A percentile compares a stretch with the other conserved stretches of the same genome.
These are phyloP conservation scores for Oncorhynchus clarkii DNA, from an alignment of 2,113 vertebrate genomes.

Conservation along the genomic window DNA sequence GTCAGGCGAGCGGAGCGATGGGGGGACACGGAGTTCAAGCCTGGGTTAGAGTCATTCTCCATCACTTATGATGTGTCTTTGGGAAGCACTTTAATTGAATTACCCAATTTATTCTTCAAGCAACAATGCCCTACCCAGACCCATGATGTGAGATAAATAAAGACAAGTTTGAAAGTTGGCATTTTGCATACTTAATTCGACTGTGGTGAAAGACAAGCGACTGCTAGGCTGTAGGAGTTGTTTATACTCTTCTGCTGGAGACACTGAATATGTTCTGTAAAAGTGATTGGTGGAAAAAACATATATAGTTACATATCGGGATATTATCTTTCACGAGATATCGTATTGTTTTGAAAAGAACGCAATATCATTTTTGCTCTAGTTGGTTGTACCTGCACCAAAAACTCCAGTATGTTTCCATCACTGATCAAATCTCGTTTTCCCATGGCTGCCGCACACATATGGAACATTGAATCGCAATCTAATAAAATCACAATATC, in stretches of 20 bases:
- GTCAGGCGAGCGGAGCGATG: conserved; percentile 77
- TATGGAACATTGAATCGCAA: too few species aligned
- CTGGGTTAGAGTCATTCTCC: conserved; percentile 96
- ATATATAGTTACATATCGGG: too few species aligned
- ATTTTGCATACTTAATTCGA: conserved; percentile 86
- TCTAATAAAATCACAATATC: too few species aligned
- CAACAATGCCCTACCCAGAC: conserved; percentile 95
- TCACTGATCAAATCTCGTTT: too few species aligned
- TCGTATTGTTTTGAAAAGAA: too few species aligned
- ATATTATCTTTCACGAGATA: too few species aligned
- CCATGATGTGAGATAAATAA: conserved; percentile 97
- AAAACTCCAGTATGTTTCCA: too few species aligned
- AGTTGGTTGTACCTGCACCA: too few species aligned
- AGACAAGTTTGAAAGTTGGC: conserved; percentile 91
- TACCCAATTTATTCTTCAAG: conserved; percentile 99
- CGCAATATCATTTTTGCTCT: too few species aligned
- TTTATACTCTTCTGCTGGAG: not conserved
- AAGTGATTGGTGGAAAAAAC: too few species aligned
- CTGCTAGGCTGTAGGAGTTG: conserved; percentile 39
- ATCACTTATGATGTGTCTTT: conserved; percentile 99
- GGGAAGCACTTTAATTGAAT: conserved; percentile 99
- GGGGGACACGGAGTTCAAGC: conserved; percentile 89
- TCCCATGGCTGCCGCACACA: too few species aligned
- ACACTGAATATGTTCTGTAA: not conserved
- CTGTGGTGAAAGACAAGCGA: conserved; percentile 38